phyloP scores from a whole-genome alignment of 2,888 invertebrate species.

The Philereme vetulata region DNA sequence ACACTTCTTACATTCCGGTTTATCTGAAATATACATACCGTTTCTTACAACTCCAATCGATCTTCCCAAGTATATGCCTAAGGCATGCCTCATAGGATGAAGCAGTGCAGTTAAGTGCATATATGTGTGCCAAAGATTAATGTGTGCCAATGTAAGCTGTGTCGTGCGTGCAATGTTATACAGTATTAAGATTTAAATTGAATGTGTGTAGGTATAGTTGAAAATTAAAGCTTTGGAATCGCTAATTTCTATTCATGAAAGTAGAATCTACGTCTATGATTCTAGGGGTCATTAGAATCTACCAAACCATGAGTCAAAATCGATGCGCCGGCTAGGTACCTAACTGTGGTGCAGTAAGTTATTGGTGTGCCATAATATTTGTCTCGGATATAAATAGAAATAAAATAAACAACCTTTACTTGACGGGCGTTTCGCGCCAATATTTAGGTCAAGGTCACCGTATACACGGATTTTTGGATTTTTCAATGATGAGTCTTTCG shows the following conservation, averaged over 20 bases:
- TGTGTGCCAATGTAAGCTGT: constrained; percentile 59
- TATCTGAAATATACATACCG: constrained; percentile 85
- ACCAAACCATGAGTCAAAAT: constrained; percentile 19
- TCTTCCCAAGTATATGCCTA: constrained; percentile 32
- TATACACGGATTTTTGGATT: constrained; percentile 42
- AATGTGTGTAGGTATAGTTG: constrained; percentile 35
- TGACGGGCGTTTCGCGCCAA: constrained; percentile 47
- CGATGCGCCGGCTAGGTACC: constrained; percentile 5
- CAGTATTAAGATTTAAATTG: constrained; percentile 27
- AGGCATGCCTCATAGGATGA: constrained; percentile 67
- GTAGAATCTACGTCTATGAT: constrained; percentile 28
- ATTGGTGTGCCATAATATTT: constrained; percentile 33
- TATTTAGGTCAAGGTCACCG: constrained; percentile 80
- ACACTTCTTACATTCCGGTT: constrained; percentile 96
- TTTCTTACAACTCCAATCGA: constrained; percentile 21
- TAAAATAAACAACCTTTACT: constrained; percentile 48
- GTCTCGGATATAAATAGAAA: constrained; percentile 44
- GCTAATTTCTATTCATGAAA: constrained; percentile 22
- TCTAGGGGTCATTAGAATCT: constrained; percentile 25
- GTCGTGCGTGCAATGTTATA: constrained; percentile 41
- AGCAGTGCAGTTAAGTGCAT: constrained; percentile 78
- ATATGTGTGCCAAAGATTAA: constrained; percentile 55
- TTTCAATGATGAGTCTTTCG: constrained; percentile 10
- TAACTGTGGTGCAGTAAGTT: constrained; percentile 19
- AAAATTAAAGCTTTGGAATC: constrained; percentile 33